phyloP scores from a whole-genome alignment of 2,113 vertebrate genomes.

The Carassius auratus region DNA sequence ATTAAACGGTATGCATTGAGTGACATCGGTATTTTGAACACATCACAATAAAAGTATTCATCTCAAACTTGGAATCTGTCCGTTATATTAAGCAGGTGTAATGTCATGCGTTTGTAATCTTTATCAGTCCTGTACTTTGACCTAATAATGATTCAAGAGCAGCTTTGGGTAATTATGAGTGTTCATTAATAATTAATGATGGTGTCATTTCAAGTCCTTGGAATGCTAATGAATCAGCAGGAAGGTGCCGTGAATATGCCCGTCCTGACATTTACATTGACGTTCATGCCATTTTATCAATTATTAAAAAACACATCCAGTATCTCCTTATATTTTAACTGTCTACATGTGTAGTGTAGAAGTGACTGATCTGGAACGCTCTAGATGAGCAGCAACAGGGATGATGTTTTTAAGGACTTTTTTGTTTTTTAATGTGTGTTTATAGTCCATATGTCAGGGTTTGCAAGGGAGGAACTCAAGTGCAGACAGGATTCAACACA shows the following conservation, averaged over 20 bases:
- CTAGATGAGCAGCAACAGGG: too few relatives aligned
- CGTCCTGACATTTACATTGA: conserved; percentile 2
- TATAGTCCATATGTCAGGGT: too few relatives aligned
- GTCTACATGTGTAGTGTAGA: too few relatives aligned
- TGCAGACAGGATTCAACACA: too few relatives aligned
- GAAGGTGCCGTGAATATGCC: neutral
- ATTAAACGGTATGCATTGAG: neutral
- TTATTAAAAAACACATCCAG: too few relatives aligned
- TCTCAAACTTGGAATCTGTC: neutral
- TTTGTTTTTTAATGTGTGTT: too few relatives aligned
- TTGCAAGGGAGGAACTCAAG: too few relatives aligned
- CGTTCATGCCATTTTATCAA: neutral
- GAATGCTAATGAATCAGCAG: conserved; percentile 16
- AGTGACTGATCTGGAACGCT: too few relatives aligned
- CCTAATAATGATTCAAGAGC: neutral
- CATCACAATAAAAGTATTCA: neutral
- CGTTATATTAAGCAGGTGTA: neutral
- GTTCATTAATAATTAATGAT: neutral
- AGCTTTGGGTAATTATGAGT: neutral
- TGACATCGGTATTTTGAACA: neutral
- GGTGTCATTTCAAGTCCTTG: conserved; percentile 5
- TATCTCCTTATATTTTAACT: too few relatives aligned
- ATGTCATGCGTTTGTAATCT: neutral
- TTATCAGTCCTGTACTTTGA: neutral
- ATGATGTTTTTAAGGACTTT: too few relatives aligned